Conservation (phyloP, 2,888 invertebrate species). For the Hyalella azteca region DNA sequence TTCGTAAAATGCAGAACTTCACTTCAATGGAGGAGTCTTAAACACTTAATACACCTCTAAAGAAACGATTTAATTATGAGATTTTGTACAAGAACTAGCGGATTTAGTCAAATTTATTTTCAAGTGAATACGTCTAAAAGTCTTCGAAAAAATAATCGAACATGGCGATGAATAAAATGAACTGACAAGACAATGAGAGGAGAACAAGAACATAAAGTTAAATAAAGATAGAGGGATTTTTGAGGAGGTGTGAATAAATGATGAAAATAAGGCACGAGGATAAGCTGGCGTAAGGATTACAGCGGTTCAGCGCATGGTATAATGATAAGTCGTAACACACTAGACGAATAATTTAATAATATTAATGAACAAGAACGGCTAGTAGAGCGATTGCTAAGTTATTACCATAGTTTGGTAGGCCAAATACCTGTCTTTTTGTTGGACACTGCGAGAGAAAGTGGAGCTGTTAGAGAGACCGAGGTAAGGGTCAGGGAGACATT, state of each 20-base stretch:
- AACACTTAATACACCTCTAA: no score
- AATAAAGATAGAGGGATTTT: no score
- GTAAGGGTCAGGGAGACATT: conserved; percentile 19
- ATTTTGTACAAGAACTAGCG: no score
- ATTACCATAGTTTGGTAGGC: conserved; percentile 22
- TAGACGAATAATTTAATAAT: conserved; percentile 28
- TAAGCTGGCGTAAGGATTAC: background rate
- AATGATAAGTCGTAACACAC: conserved; percentile 7
- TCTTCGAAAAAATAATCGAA: no score
- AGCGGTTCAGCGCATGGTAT: conserved; percentile 17
- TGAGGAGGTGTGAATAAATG: background rate
- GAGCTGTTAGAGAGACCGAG: conserved; percentile 56
- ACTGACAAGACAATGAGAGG: background rate
- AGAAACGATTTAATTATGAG: no score
- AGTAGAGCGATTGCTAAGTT: conserved; percentile 33
- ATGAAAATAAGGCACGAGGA: background rate
- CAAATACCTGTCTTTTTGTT: conserved; percentile 58
- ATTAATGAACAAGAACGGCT: conserved; percentile 33
- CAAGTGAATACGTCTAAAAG: no score
- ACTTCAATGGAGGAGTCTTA: no score
- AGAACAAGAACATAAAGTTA: background rate
- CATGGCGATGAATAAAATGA: background rate
- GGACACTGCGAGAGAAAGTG: conserved; percentile 58
- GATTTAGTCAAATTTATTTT: no score
- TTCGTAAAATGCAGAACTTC: no score